Base-by-base conservation (phyloP, 2,888 invertebrate genomes). In the Pammene aurita region DNA sequence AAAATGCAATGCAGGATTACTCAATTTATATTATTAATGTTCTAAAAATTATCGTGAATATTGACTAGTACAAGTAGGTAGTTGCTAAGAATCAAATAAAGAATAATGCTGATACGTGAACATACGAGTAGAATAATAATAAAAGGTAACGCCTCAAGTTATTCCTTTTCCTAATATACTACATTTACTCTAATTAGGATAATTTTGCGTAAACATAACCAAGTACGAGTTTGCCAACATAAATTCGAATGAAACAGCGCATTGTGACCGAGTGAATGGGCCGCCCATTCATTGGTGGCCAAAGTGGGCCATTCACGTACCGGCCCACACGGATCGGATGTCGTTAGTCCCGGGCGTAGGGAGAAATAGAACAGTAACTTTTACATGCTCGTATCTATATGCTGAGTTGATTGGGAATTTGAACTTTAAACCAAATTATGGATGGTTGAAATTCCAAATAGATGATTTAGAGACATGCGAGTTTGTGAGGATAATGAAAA, bases 241-340 rank as follows among this genome's bases (percentile, higher is more conserved):
- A 69, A 16, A 64, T 57, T 18, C 10, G 67, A 70, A 76, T 71
- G 77, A 77, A 78, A 66, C 69, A 73, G 63, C 63, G 66, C 56
- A 63, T 70, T 73, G 65, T 72, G 66, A 42, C 68, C 67, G 72
- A 63, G 73, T 80, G 81, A 83, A 82, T 82, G 82, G 76, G 73
- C 74, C 74, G 76, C 71, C 78, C 83, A 85, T 83, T 84, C 85
- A 84, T 77, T 69, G 72, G 68, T 71, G 67, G 46, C 72, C 77
- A 78, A 82, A 83, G 80, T 75, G 75, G 72, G 71, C 79, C 84
- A 84, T 86, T 85, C 84, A 83, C 75, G 71, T 66, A 64, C 71
- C 74, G 74, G 74, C 83, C 84, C 84, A 84, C 84, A 80, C 81
- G 70, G 76, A 75, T 78, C 77, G 77, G 76, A 71, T 74, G 74